These are phyloP conservation scores for Poeciliopsis retropinna DNA, from an alignment of 2,113 vertebrate species.

Conservation along the genomic window DNA sequence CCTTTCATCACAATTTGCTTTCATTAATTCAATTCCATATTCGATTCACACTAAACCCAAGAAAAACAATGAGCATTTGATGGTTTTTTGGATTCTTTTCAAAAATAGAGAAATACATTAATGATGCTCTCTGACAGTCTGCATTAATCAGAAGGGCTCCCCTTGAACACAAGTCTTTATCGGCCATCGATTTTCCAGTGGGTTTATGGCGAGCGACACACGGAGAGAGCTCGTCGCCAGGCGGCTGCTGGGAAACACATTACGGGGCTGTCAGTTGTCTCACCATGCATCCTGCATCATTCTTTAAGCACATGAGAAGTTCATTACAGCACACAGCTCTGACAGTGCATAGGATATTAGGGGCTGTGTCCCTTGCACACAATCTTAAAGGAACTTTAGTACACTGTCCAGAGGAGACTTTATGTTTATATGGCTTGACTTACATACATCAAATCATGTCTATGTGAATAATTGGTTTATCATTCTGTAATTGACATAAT, in stretches of 20 bases:
- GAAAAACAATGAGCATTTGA: slow-evolving; percentile 74
- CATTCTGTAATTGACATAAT: slow-evolving; percentile 12
- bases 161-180: slow-evolving; percentile 85
- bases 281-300: slow-evolving; percentile 86
- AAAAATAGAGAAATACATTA: slow-evolving; percentile 77
- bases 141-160: slow-evolving; percentile 86
- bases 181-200: slow-evolving; percentile 84
- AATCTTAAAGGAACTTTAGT: slow-evolving; percentile 21
- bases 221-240: slow-evolving; percentile 75
- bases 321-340: slow-evolving; percentile 84
- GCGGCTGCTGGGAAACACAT: slow-evolving; percentile 85
- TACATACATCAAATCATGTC: neutral
- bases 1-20: slow-evolving; percentile 7
- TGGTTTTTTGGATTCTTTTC: slow-evolving; percentile 68
- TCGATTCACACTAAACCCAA: slow-evolving; percentile 50
- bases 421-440: slow-evolving; percentile 25
- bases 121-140: slow-evolving; percentile 84
- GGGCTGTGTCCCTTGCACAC: slow-evolving; percentile 55
- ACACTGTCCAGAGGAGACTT: slow-evolving; percentile 15
- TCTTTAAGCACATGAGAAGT: slow-evolving; percentile 91
- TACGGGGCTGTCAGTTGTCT: slow-evolving; percentile 87
- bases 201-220: slow-evolving; percentile 82
- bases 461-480: neutral
- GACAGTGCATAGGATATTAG: slow-evolving; percentile 76
- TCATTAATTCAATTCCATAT: slow-evolving; percentile 5